A percentile compares a stretch with the other conserved stretches of the same genome.
phyloP scores from a whole-genome alignment of 2,888 invertebrate genomes.

The Drosophila colorata region DNA sequence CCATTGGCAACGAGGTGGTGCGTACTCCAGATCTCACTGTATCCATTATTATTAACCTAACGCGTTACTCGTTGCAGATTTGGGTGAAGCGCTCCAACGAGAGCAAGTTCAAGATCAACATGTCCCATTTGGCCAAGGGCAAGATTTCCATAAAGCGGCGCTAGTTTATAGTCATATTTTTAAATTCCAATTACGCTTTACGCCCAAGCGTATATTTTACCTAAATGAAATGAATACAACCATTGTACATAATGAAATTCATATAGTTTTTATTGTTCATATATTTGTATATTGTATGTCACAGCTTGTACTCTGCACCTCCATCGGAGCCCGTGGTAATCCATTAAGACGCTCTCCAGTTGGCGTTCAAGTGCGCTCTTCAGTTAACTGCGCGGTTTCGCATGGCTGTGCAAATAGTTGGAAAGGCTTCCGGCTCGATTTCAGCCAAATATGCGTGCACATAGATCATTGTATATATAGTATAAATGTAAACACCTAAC shows the following conservation, averaged over 20 bases:
- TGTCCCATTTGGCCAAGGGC: conserved; percentile 93
- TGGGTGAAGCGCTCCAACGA: conserved; percentile 94
- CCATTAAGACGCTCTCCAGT: background rate
- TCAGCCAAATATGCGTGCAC: background rate
- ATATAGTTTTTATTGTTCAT: conserved; percentile 7
- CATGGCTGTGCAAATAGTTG: background rate
- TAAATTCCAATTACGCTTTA: conserved; percentile 4
- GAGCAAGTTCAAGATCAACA: conserved; percentile 92
- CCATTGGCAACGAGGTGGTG: conserved; percentile 95
- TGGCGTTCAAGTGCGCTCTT: background rate
- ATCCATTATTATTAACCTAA: too few relatives aligned
- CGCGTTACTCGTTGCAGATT: conserved; percentile 87
- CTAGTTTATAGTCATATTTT: conserved; percentile 34
- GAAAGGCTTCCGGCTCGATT: conserved; percentile 1
- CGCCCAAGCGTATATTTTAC: conserved; percentile 23
- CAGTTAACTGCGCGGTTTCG: background rate
- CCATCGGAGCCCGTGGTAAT: background rate
- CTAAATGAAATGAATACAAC: conserved; percentile 12
- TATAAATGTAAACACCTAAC: too few relatives aligned
- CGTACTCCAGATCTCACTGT: conserved; percentile 76
- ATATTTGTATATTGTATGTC: too few relatives aligned
- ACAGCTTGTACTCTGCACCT: background rate
- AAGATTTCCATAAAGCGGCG: conserved; percentile 95
- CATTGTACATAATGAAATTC: conserved; percentile 32
- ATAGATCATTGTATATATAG: background rate